Evolutionary conservation across 2,888 invertebrate species (phyloP), one percentile per base, ranked within the genome.

Genomic region (Deilephila elpenor): DNA sequence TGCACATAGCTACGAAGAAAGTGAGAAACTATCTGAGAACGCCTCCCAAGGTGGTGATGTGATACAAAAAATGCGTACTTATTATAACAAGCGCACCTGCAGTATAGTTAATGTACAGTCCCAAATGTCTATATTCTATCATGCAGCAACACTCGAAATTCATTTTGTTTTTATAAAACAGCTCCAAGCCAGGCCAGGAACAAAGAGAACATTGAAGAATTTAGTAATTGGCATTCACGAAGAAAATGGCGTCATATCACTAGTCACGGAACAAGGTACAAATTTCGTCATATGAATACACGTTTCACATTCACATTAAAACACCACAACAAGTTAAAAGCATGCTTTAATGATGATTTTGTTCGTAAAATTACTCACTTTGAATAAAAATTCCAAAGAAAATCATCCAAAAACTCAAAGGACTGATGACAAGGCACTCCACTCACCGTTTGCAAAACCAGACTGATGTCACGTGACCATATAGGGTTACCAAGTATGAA

Each of bases 211-310:
- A 91, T 86, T 88, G 87, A 89, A 91, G 91, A 92, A 90, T 90
- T 90, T 90, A 85, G 88, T 94, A 93, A 94, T 93, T 94, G 94
- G 94, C 93, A 94, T 94, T 93, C 94, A 94, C 92, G 93, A 93
- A 95, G 94, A 95, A 95, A 95, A 95, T 95, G 95, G 95, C 95
- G 95, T 95, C 95, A 93, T 94, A 94, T 93, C 93, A 94, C 93
- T 93, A 91, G 90, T 93, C 93, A 93, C 92, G 92, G 93, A 94
- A 93, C 93, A 93, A 94, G 93, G 93, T 93, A 93, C 91, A 89
- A n/a, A 92, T 94, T 95, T 94, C 91, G 88, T 93, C 91, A 93
- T 92, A 87, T 78, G 85, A 82, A 88, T 87, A 82, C 91, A 90
- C 90, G 87, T 82, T 80, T 88, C 88, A 90, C 86, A 87, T 83